phyloP scores from a whole-genome alignment of 2,113 vertebrate species.

The Etia nguti region DNA sequence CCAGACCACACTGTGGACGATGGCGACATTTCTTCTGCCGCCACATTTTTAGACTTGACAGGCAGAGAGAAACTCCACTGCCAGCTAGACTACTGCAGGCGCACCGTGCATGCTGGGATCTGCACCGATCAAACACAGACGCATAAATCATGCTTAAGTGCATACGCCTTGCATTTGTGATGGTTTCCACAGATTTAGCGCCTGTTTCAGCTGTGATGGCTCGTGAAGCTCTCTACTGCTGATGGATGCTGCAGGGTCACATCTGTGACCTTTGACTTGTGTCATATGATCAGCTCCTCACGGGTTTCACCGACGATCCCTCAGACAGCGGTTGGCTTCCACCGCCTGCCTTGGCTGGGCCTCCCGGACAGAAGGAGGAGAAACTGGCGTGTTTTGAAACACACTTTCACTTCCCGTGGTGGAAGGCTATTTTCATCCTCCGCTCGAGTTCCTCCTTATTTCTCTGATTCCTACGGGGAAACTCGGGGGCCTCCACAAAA shows the following conservation, averaged over 20 bases:
- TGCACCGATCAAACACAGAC: not conserved
- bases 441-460: not conserved
- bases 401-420: constrained; percentile 73
- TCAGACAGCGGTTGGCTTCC: not conserved
- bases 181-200: not conserved
- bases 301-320: not conserved
- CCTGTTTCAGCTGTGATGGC: not conserved
- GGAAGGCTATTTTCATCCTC: constrained; percentile 64
- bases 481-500: not conserved
- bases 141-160: not conserved
- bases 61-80: not conserved
- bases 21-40: not conserved
- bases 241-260: not conserved
- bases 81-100: not conserved
- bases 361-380: constrained; percentile 23
- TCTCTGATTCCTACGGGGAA: constrained; percentile 40
- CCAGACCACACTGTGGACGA: not conserved
- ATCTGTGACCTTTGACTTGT: not conserved
- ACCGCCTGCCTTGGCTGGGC: not conserved
- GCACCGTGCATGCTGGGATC: not conserved
- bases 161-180: accelerated
- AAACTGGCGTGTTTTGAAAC: constrained; percentile 67
- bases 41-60: not conserved
- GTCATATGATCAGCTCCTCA: not conserved
- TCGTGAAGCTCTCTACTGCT: not conserved